Base-by-base conservation (phyloP, 2,888 invertebrate genomes). In the Onchidella celtica region DNA sequence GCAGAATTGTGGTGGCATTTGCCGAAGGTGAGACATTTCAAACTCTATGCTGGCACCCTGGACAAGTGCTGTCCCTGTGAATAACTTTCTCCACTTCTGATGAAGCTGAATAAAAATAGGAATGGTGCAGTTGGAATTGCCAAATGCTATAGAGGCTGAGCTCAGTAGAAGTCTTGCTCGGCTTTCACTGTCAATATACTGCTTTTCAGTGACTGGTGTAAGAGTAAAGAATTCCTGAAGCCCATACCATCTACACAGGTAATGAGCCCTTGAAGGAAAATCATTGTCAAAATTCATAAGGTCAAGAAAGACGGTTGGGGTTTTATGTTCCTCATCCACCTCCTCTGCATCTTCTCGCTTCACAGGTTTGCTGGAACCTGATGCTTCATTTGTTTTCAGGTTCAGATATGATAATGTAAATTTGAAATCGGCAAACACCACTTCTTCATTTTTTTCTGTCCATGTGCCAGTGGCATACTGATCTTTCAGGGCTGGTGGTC, bases 21-120 rank as follows among this genome's bases (percentile, higher is more conserved):
- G 95, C 91, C 96, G 96, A 83, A 99, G 94, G 92, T 98, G 97
- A 72, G 97, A 96, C 94, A 97, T 97, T 91, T 98, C 97, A 93
- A 97, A 98, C 91, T 96, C 96, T n/a, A 96, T 96, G 87, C 96
- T 95, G 65, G 96, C 94, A 88, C 95, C 95, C 3, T 27, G 55
- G 32, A 96, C 95, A 91, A 97, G 95, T 89, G 96, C 96, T 11
- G 97, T 95, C 9, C 99, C 99, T 74, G 90, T 89, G 85, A 93
- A 94, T 90, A 96, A 95, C 76, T 96, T 95, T 90, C 97, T 96
- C 95, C 96, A 96, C 86, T 95, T 95, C 91, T 97, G 96, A 88
- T 96, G 95, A 34, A 97, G 95, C 94, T 98, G 97, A 34, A 98
- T 95, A 94, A 99, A 97, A 32, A 97, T 94, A 32, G 99, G 98